A percentile compares a stretch with the other conserved stretches of the same genome.
These are phyloP conservation scores for Glaucomys volans DNA, from an alignment of 2,113 vertebrate species.

Conservation along the genomic window DNA sequence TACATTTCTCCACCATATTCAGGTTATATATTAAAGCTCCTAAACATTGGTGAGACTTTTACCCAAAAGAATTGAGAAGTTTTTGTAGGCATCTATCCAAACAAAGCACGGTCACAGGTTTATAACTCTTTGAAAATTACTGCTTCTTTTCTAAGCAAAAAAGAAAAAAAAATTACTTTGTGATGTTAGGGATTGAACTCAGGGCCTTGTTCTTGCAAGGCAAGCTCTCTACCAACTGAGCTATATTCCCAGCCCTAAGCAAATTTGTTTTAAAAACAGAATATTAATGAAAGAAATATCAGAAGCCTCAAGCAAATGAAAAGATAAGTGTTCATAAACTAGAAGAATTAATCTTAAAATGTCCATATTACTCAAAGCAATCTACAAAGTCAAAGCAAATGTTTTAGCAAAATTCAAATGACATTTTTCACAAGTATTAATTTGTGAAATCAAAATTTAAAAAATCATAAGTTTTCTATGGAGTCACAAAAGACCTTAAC, in stretches of 20 bases:
- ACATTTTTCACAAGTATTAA: not conserved
- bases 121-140: not conserved
- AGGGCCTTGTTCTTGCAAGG: too few relatives aligned
- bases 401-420: not conserved
- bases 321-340: not conserved
- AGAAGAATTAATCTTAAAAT: not conserved
- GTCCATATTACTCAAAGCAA: not conserved
- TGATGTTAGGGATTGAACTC: too few relatives aligned
- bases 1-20: not conserved
- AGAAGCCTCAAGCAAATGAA: not conserved
- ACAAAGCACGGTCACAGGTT: not conserved
- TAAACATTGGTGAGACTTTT: slow-evolving; percentile 24
- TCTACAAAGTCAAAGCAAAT: not conserved
- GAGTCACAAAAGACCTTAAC: not conserved
- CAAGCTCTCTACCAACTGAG: too few relatives aligned
- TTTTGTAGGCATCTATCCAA: not conserved
- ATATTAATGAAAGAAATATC: not conserved
- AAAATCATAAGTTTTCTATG: not conserved
- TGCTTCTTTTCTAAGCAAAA: not conserved
- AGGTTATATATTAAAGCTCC: not conserved
- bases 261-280: too few relatives aligned
- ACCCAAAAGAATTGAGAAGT: not conserved
- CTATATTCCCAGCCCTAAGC: too few relatives aligned
- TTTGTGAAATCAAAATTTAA: not conserved
- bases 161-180: too few relatives aligned